Conservation (phyloP, 2,113 vertebrate genomes). For the Calidris pugnax region DNA sequence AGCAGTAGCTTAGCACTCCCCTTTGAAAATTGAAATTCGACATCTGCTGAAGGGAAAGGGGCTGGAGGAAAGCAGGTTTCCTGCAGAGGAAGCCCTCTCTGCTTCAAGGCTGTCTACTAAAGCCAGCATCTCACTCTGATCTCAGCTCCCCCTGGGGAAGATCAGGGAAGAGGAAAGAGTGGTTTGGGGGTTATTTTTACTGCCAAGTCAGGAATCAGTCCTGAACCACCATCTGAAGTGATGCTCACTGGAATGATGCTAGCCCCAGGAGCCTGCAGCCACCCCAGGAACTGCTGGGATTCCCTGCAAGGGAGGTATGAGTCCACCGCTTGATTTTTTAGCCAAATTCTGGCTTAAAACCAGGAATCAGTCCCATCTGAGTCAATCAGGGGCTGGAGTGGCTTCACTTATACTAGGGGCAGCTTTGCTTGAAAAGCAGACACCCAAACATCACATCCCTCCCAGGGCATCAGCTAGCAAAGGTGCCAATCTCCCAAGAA, state of each 20-base stretch:
- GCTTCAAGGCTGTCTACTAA: neutral
- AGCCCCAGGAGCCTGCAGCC: neutral
- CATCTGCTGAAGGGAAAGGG: neutral
- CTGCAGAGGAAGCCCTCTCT: neutral
- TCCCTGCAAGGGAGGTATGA: neutral
- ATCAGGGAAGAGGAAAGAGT: neutral
- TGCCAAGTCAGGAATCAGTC: constrained; percentile 33
- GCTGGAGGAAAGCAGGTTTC: neutral
- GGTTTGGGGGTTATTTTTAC: constrained; percentile 32
- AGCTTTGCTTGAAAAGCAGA: neutral
- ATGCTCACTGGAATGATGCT: neutral
- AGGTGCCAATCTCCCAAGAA: neutral
- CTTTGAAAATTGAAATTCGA: neutral
- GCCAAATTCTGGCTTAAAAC: neutral
- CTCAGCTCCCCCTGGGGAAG: neutral
- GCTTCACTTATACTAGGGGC: fast-evolving
- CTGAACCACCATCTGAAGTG: constrained; percentile 16
- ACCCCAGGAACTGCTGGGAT: neutral
- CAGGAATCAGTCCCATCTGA: neutral
- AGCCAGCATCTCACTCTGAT: neutral
- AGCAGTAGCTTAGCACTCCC: neutral
- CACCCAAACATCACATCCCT: neutral
- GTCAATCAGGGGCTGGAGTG: neutral
- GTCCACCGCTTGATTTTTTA: neutral
- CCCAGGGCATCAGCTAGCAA: neutral